Evolutionary conservation across 1,140 invertebrate genomes (phyloP).

Genomic region (Copidosoma floridanum): DNA sequence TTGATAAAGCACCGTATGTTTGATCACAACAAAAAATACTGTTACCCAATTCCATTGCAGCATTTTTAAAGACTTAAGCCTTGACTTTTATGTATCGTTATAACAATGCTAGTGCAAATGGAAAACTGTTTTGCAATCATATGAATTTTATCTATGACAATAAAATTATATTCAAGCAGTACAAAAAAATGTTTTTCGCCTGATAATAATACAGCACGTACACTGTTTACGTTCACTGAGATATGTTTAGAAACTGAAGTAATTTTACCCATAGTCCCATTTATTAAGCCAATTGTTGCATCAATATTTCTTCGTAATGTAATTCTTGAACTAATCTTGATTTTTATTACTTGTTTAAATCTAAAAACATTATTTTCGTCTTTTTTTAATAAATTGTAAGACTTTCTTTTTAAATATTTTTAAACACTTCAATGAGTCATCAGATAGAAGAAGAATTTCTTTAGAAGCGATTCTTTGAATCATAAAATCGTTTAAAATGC

Average conservation of each 20-base stretch:
- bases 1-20: constrained; percentile 46
- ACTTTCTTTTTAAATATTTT: constrained; percentile 26
- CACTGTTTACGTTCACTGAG: background rate
- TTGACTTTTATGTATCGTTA: constrained; percentile 51
- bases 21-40: constrained; percentile 41
- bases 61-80: constrained; percentile 44
- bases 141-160: constrained; percentile 39
- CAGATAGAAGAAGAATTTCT: constrained; percentile 33
- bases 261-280: constrained; percentile 35
- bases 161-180: constrained; percentile 35
- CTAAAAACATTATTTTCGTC: constrained; percentile 23
- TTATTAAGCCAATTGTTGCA: constrained; percentile 36
- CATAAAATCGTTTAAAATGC: constrained; percentile 32
- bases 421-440: constrained; percentile 29
- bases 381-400: constrained; percentile 21
- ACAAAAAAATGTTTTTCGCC: constrained; percentile 28
- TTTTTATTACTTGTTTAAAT: constrained; percentile 26
- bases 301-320: constrained; percentile 45
- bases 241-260: constrained; percentile 21
- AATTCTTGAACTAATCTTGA: constrained; percentile 38
- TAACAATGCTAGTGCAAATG: constrained; percentile 41
- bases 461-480: constrained; percentile 26
- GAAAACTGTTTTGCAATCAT: constrained; percentile 47
- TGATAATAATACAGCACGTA: background rate
- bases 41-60: constrained; percentile 38